These are phyloP conservation scores for Tachuris rubrigastra DNA, from an alignment of 2,113 vertebrate species.

Conservation along the genomic window DNA sequence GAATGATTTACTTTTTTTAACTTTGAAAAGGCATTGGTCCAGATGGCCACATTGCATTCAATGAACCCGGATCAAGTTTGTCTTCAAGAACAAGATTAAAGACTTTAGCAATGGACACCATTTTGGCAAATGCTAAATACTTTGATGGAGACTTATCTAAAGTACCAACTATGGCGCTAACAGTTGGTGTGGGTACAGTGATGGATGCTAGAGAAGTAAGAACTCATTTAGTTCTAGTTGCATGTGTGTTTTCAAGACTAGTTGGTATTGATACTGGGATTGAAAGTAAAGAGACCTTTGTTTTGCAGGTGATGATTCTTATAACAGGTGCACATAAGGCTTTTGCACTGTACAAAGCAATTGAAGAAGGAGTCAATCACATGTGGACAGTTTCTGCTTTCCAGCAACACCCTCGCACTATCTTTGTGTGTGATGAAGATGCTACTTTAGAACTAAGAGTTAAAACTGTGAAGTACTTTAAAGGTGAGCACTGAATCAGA, in stretches of 20 bases:
- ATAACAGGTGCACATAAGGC: slow-evolving; percentile 87
- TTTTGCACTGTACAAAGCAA: slow-evolving; percentile 84
- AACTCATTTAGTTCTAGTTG: slow-evolving; percentile 46
- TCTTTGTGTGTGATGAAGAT: slow-evolving; percentile 86
- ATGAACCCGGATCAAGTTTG: slow-evolving; percentile 85
- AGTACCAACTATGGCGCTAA: slow-evolving; percentile 85
- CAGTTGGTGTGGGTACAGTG: slow-evolving; percentile 85
- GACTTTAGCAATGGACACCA: slow-evolving; percentile 85
- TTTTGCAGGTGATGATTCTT: slow-evolving; percentile 84
- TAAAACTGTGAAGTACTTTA: slow-evolving; percentile 87
- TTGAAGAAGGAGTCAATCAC: slow-evolving; percentile 84
- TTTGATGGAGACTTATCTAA: slow-evolving; percentile 83
- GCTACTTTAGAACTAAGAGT: slow-evolving; percentile 84
- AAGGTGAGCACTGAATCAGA: slow-evolving; percentile 76
- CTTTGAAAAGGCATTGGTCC: slow-evolving; percentile 83
- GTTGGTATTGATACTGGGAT: background rate
- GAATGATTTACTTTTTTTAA: slow-evolving; percentile 48
- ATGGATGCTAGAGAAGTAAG: slow-evolving; percentile 87
- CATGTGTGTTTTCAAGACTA: slow-evolving; percentile 39
- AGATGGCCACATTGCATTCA: slow-evolving; percentile 86
- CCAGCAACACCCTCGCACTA: slow-evolving; percentile 82
- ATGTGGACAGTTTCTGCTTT: slow-evolving; percentile 90
- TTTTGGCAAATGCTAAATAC: slow-evolving; percentile 86
- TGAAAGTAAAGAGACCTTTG: slow-evolving; percentile 9
- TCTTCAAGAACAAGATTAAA: slow-evolving; percentile 85